Evolutionary conservation across 2,888 invertebrate genomes (phyloP).

Genomic region (Furcula furcula): DNA sequence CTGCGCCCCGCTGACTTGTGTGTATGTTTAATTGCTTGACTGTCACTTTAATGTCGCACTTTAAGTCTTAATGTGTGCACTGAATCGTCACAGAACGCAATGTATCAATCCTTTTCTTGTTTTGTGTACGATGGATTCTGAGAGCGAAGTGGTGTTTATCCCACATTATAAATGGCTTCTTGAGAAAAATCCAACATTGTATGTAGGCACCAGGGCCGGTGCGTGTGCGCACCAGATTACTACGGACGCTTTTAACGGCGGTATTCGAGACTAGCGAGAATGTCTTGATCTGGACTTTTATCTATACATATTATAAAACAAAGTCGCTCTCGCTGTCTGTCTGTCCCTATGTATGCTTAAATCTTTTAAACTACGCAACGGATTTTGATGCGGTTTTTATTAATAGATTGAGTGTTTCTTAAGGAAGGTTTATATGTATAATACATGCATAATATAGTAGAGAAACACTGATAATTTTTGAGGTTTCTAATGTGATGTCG

Average conservation of each 20-base stretch:
- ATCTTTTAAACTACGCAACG: too few relatives aligned
- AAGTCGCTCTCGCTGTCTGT: too few relatives aligned
- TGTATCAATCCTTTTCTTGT: constrained; percentile 8
- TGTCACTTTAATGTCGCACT: constrained; percentile 31
- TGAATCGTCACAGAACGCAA: constrained; percentile 21
- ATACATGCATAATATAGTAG: too few relatives aligned
- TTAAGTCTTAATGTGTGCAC: constrained; percentile 29
- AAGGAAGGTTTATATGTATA: too few relatives aligned
- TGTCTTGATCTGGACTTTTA: too few relatives aligned
- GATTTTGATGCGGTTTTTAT: too few relatives aligned
- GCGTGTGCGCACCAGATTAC: constrained; percentile 8
- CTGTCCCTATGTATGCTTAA: too few relatives aligned
- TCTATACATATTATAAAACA: too few relatives aligned
- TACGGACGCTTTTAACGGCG: constrained; percentile 13
- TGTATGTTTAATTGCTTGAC: constrained; percentile 32
- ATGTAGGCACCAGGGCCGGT: constrained; percentile 9
- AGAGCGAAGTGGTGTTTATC: background rate
- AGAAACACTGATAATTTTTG: too few relatives aligned
- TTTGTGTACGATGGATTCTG: constrained; percentile 3
- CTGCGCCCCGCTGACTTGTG: constrained; percentile 22
- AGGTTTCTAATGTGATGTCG: too few relatives aligned
- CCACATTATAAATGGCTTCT: constrained; percentile 17
- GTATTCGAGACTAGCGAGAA: constrained; percentile 3
- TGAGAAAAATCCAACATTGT: constrained; percentile 14
- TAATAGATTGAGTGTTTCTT: too few relatives aligned